A percentile compares a stretch with the other conserved stretches of the same genome.
Conservation (phyloP, 2,888 invertebrate species). For the Tridacna gigas region DNA sequence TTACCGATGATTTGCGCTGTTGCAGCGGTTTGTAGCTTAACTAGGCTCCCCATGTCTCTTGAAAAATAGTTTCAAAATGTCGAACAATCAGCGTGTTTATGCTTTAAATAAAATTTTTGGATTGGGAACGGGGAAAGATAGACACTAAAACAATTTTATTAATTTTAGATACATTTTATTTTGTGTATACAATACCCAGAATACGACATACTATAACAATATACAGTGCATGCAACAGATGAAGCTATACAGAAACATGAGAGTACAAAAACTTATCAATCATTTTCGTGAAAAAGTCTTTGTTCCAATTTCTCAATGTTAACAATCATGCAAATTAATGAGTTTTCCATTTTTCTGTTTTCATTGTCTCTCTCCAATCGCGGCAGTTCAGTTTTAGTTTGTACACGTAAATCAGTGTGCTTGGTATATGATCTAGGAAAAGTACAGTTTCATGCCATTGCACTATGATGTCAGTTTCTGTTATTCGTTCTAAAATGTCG, state of each 20-base stretch:
- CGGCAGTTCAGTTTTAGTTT: constrained; percentile 43
- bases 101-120: no score
- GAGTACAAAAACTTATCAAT: background rate
- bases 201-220: no score
- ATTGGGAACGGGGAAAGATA: no score
- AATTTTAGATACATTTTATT: no score
- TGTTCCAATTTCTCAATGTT: constrained; percentile 10
- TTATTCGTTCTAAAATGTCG: constrained; percentile 36
- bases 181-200: no score
- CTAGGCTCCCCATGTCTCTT: constrained; percentile 26
- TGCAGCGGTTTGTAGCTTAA: constrained; percentile 12
- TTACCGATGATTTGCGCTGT: constrained; percentile 22
- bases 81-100: no score
- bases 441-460: constrained; percentile 40
- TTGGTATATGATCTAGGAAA: constrained; percentile 16
- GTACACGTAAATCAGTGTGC: constrained; percentile 33
- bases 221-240: no score
- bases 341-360: constrained; percentile 38
- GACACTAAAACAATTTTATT: no score
- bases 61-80: no score
- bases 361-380: constrained; percentile 57
- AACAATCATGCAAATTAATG: constrained; percentile 37
- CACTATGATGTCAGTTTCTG: constrained; percentile 36
- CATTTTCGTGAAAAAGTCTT: constrained; percentile 23
- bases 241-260: no score